Evolutionary conservation across 1,140 invertebrate species (phyloP), one percentile per base, ranked within the genome.

Genomic region (Cotesia glomerata): DNA sequence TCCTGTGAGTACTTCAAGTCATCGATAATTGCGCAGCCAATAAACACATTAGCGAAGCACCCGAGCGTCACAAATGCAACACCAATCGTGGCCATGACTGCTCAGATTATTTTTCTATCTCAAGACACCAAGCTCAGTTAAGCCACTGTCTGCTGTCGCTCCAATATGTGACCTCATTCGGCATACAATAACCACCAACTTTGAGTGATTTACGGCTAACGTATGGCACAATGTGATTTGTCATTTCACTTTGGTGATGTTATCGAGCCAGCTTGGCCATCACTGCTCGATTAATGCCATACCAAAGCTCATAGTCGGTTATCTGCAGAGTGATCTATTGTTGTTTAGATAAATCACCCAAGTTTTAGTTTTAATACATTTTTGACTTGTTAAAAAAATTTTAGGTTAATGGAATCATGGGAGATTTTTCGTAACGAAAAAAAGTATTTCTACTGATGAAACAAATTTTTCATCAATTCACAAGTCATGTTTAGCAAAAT

Each of bases 181-280:
- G 8, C 49, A 52, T 13, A 13, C 45, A 51, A 67, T 51, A 67
- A 67, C 49, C 65, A 54, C 49, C 65, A 67, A 52, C 52, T 52
- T 39, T 39, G 49, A 18, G 34, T 67, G 65, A 67, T 67, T 67
- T 52, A 67, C 32, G 65, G 18, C 16, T 49, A 13, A 51, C 26
- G 54, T 49, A 67, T 67, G 65, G 39, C 65, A 9, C 16, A 32
- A 54, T 32, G 49, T 67, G 65, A 67, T 67, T 67, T 26, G 49
- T 67, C 65, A 54, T 54, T 67, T 67, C 49, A 18, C 49, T 9
- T 45, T 45, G 34, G 49, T 67, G 65, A 67, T 67, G 14, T 54
- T 67, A 52, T 67, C 18, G 49, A 67, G 52, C 5, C 18, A 52
- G 63, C 13, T 14, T 18, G 14, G 36, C 32, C 59, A 49, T 45